Evolutionary conservation across 2,113 vertebrate species (phyloP).

Genomic region (Hiodon alosoides): DNA sequence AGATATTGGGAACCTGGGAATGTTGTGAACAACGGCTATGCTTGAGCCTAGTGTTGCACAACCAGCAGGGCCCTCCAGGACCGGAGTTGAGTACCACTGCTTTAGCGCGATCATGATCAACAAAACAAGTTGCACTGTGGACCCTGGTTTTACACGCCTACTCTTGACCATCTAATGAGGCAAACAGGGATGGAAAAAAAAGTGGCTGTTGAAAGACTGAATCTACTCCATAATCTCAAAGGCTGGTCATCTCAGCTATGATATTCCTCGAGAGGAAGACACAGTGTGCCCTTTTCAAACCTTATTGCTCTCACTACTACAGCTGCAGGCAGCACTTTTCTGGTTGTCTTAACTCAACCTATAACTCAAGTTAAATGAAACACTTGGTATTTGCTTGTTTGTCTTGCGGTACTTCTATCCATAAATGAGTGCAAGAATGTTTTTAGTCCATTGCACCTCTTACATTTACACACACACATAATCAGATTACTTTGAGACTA

Average conservation of each 20-base stretch:
- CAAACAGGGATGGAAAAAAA: no score
- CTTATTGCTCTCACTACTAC: slow-evolving; percentile 51
- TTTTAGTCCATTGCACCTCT: slow-evolving; percentile 66
- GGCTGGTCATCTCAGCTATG: slow-evolving; percentile 27
- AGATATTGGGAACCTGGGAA: no score
- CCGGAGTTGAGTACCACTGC: no score
- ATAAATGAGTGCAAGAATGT: slow-evolving; percentile 50
- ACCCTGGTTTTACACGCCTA: no score
- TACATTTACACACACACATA: slow-evolving; percentile 53
- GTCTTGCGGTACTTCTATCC: slow-evolving; percentile 58
- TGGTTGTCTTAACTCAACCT: slow-evolving; percentile 23
- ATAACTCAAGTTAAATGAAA: slow-evolving; percentile 34
- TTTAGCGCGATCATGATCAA: no score
- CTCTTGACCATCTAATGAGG: no score
- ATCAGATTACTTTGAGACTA: slow-evolving; percentile 19
- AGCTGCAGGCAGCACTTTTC: slow-evolving; percentile 73
- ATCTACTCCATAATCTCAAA: not conserved
- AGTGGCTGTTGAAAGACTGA: no score
- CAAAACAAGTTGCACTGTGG: no score
- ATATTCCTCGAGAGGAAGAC: slow-evolving; percentile 30
- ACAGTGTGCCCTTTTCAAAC: slow-evolving; percentile 9
- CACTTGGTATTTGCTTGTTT: slow-evolving; percentile 57
- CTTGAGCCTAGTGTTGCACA: no score
- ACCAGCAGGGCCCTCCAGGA: no score
- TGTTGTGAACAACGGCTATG: no score